Percentiles rank a stretch among this genome's conserved stretches.
These are phyloP conservation scores for Orussus abietinus DNA, from an alignment of 1,140 invertebrate species.

Conservation along the genomic window DNA sequence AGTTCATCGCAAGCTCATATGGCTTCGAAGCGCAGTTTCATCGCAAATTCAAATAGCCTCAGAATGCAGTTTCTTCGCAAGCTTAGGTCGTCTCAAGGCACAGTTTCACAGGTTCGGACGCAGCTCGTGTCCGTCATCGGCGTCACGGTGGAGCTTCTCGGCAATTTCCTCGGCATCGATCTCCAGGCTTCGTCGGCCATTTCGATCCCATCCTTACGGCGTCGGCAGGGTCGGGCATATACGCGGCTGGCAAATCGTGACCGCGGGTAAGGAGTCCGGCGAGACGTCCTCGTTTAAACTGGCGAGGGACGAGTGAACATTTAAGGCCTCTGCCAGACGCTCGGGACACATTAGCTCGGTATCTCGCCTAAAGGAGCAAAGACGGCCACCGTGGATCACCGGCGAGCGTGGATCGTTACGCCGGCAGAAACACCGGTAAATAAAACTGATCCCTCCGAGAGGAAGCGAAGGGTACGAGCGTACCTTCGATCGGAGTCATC, in stretches of 20 bases:
- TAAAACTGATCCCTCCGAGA: constrained; percentile 15
- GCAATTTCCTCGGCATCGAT: too few relatives aligned
- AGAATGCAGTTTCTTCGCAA: too few relatives aligned
- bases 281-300: not conserved
- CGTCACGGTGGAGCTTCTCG: too few relatives aligned
- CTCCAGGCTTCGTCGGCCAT: too few relatives aligned
- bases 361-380: constrained; percentile 22
- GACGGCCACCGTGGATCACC: constrained; percentile 15
- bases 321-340: constrained; percentile 30
- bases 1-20: too few relatives aligned
- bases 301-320: constrained; percentile 19
- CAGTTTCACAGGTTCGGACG: too few relatives aligned
- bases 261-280: not conserved
- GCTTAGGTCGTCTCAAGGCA: too few relatives aligned
- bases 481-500: constrained; percentile 1
- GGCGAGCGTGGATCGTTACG: constrained; percentile 17
- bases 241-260: constrained; percentile 10
- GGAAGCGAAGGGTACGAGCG: not conserved
- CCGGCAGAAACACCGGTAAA: constrained; percentile 14
- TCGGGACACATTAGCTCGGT: constrained; percentile 27
- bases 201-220: too few relatives aligned
- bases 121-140: too few relatives aligned
- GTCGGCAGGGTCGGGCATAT: too few relatives aligned
- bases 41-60: too few relatives aligned
- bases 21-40: too few relatives aligned